phyloP scores from a whole-genome alignment of 30 jellyfish, hydroid and myxozoan genomes.

The Haliclystus octoradiatus region DNA sequence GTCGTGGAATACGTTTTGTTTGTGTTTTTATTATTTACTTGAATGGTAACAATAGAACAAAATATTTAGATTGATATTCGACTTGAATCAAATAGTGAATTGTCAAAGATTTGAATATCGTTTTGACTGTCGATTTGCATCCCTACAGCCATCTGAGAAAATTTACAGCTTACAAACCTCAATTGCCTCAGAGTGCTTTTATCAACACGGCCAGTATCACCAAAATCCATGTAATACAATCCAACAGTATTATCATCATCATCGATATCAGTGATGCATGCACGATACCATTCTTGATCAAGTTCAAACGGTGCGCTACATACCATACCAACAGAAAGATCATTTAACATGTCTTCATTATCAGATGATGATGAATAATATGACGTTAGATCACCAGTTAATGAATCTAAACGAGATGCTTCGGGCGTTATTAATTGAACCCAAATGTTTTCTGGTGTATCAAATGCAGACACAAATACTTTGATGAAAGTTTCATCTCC shows the following conservation, averaged over 20 bases:
- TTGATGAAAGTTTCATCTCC: slow-evolving; percentile 36
- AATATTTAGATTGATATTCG: too few relatives aligned
- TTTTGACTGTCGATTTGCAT: too few relatives aligned
- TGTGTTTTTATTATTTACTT: too few relatives aligned
- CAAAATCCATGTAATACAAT: slow-evolving; percentile 68
- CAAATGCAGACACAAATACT: slow-evolving; percentile 75
- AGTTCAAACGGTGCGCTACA: slow-evolving; percentile 71
- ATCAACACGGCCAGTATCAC: slow-evolving; percentile 48
- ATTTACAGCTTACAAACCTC: neutral
- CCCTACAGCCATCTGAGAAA: too few relatives aligned
- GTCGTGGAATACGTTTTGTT: too few relatives aligned
- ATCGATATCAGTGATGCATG: slow-evolving; percentile 33
- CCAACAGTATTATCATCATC: slow-evolving; percentile 27
- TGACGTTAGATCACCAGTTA: slow-evolving; percentile 47
- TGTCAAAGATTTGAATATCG: too few relatives aligned
- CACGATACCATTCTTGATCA: slow-evolving; percentile 74
- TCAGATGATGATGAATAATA: slow-evolving; percentile 12
- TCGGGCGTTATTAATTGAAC: slow-evolving; percentile 47
- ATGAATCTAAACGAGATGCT: slow-evolving; percentile 31
- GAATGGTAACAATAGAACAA: too few relatives aligned
- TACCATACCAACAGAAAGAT: slow-evolving; percentile 51
- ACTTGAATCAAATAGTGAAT: too few relatives aligned
- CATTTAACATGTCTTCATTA: slow-evolving; percentile 4
- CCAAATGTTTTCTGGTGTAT: slow-evolving; percentile 63
- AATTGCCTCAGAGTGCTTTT: neutral